These are phyloP conservation scores for Ranitomeya imitator DNA, from an alignment of 2,113 vertebrate genomes.

Conservation along the genomic window DNA sequence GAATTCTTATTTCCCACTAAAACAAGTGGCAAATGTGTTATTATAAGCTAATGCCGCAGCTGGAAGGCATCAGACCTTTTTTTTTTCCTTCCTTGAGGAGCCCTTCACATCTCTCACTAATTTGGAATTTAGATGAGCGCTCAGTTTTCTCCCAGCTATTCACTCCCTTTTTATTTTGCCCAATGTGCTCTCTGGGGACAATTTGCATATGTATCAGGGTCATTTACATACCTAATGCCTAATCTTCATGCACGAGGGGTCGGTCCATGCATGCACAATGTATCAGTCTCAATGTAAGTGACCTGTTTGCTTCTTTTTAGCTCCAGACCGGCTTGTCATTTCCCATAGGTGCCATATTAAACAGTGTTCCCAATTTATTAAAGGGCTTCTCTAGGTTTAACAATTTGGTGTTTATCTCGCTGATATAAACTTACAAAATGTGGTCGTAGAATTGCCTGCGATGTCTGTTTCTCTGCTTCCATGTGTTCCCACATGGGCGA, in stretches of 20 bases:
- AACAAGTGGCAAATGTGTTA: background rate
- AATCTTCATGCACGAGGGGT: constrained; percentile 23
- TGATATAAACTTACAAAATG: too few relatives aligned
- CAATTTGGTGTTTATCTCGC: background rate
- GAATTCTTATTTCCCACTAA: background rate
- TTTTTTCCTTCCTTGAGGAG: background rate
- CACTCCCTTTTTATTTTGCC: constrained; percentile 4
- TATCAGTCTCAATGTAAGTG: background rate
- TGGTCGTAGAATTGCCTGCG: too few relatives aligned
- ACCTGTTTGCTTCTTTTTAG: background rate
- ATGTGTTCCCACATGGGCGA: too few relatives aligned
- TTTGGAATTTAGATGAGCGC: background rate
- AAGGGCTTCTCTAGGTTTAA: background rate
- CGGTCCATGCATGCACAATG: constrained; percentile 39
- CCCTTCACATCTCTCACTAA: background rate
- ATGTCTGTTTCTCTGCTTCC: too few relatives aligned
- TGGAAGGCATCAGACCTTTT: background rate
- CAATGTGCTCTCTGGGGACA: background rate
- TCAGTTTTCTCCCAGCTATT: background rate
- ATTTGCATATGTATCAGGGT: constrained; percentile 54
- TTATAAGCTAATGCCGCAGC: background rate
- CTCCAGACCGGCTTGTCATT: background rate
- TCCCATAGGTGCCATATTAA: background rate
- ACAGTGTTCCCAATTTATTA: background rate
- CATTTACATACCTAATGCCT: constrained; percentile 52